Evolutionary conservation across 2,113 vertebrate genomes (phyloP).

Genomic region (Jaculus jaculus): DNA sequence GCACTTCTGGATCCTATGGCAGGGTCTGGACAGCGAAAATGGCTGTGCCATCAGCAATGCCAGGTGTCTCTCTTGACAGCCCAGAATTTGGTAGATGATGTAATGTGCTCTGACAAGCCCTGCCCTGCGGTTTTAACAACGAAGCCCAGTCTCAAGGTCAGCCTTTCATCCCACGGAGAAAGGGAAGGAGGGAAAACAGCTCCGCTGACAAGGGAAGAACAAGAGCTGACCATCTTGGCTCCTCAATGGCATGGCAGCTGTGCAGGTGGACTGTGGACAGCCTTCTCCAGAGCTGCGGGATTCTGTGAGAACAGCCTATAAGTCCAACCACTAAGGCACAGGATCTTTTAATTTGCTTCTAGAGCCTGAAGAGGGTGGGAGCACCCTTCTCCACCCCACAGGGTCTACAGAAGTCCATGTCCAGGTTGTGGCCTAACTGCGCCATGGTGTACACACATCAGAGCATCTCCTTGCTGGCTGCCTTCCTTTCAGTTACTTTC

Average conservation of each 20-base stretch:
- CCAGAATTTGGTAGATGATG: constrained; percentile 13
- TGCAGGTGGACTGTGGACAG: not conserved
- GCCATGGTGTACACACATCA: not conserved
- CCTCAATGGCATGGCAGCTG: not conserved
- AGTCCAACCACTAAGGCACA: not conserved
- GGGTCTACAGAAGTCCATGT: not conserved
- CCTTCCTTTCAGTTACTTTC: not conserved
- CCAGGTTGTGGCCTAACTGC: not conserved
- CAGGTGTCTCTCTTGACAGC: not conserved
- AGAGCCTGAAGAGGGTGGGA: not conserved
- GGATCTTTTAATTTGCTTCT: not conserved
- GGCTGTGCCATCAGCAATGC: not conserved
- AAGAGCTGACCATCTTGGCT: constrained; percentile 35
- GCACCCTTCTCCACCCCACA: not conserved
- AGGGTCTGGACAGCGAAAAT: not conserved
- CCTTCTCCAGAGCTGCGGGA: not conserved
- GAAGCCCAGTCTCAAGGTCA: constrained; percentile 65
- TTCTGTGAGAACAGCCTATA: not conserved
- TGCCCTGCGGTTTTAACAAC: constrained; percentile 59
- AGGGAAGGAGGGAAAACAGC: constrained; percentile 60
- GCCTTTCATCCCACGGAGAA: constrained; percentile 66
- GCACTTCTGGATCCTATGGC: not conserved
- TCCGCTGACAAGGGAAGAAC: constrained; percentile 58
- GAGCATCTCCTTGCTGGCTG: not conserved
- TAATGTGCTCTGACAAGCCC: constrained; percentile 12